phyloP scores from a whole-genome alignment of 2,113 vertebrate genomes.

The Proteles cristata region DNA sequence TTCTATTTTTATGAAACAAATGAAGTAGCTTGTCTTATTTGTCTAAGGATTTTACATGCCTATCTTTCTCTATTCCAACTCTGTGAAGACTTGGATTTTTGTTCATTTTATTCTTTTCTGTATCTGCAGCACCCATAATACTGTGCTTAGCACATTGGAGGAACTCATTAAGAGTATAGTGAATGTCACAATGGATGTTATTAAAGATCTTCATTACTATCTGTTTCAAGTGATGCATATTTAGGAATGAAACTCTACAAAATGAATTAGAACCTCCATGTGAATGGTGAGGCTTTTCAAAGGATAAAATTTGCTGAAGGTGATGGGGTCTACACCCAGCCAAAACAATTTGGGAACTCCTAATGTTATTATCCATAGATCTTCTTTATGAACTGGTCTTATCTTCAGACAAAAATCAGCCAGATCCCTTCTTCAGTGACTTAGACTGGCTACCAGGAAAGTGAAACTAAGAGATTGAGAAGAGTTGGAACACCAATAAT shows the following conservation, averaged over 20 bases:
- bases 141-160: not conserved
- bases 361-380: not conserved
- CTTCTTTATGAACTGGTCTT: not conserved
- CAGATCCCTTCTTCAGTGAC: not conserved
- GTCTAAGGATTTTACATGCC: not conserved
- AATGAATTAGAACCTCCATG: not conserved
- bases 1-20: not conserved
- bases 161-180: not conserved
- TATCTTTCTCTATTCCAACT: not conserved
- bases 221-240: not conserved
- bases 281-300: not conserved
- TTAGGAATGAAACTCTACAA: not conserved
- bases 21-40: not conserved
- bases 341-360: not conserved
- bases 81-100: not conserved
- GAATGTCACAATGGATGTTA: not conserved
- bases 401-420: not conserved
- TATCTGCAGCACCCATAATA: not conserved
- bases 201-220: not conserved
- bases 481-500: not conserved
- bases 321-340: not conserved
- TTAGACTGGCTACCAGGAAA: not conserved
- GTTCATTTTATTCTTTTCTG: not conserved
- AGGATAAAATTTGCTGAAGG: not conserved
- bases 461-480: not conserved